Base-by-base conservation (phyloP, 2,888 invertebrate genomes). In the Bugula neritina region DNA sequence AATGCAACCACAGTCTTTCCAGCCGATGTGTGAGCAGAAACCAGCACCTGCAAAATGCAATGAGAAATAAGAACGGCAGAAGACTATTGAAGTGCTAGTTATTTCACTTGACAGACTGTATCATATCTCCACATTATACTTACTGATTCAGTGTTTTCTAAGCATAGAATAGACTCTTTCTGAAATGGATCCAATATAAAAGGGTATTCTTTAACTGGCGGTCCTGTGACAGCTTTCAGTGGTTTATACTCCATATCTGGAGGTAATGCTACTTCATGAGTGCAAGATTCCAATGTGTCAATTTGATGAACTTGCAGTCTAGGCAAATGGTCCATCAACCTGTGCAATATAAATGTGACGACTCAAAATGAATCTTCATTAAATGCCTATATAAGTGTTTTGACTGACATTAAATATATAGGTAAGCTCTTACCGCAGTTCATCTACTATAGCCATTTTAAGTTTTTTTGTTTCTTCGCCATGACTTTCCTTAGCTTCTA, bases 11-110 rank as follows among this genome's bases (percentile, higher is more conserved):
- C 98, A 72, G 99, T 99, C 89, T 99, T 99, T 71, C 99, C 99
- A 69, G 99, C 98, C 1, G 98, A 99, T 0, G 99, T 99, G 82
- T 99, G 99, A 5, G 99, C 99, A 0, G 99, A 98, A 0, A 99
- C 98, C 58, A 99, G 87, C 2, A 63, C 63, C 63, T 63, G n/a
- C 34, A 34, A 57, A 17, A 57, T n/a, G n/a, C n/a, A n/a, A n/a
- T n/a, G n/a, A n/a, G n/a, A n/a, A n/a, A n/a, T n/a, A n/a, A n/a
- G n/a, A n/a, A n/a, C n/a, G n/a, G n/a, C n/a, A n/a, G n/a, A n/a
- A n/a, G n/a, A n/a, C n/a, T n/a, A n/a, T n/a, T n/a, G n/a, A n/a
- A n/a, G n/a, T n/a, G n/a, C n/a, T n/a, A n/a, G n/a, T n/a, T n/a
- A n/a, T n/a, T n/a, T n/a, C n/a, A n/a, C n/a, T n/a, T n/a, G n/a